Evolutionary conservation across 2,113 vertebrate species (phyloP).

Genomic region (Tiliqua scincoides): DNA sequence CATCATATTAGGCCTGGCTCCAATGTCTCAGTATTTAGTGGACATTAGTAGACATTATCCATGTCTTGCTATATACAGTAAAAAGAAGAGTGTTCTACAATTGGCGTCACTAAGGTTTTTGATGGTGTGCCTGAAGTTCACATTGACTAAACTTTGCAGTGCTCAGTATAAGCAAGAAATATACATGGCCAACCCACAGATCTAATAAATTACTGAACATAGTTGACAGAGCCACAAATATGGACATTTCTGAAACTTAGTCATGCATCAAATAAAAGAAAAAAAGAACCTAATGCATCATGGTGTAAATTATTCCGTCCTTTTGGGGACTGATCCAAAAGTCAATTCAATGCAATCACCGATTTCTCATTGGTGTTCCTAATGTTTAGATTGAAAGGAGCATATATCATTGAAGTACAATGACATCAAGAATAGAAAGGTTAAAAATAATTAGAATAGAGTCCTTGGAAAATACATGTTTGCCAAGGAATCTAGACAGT

Average conservation of each 20-base stretch:
- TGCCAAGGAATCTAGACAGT: neutral
- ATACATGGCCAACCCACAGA: neutral
- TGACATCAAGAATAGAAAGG: neutral
- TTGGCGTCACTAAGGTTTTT: too few relatives aligned
- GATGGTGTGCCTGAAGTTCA: neutral
- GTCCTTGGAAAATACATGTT: neutral
- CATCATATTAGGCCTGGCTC: too few relatives aligned
- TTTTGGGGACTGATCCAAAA: neutral
- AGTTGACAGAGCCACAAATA: neutral
- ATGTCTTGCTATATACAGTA: too few relatives aligned
- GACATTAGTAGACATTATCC: too few relatives aligned
- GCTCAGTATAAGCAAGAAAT: neutral
- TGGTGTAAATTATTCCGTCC: neutral
- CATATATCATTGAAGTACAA: neutral
- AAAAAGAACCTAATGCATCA: neutral
- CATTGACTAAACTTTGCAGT: accelerated
- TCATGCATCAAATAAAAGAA: neutral
- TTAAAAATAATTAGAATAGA: conserved; percentile 18
- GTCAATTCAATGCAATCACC: neutral
- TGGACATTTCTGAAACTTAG: neutral
- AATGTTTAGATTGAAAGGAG: neutral
- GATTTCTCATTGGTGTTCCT: neutral
- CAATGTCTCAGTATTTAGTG: too few relatives aligned
- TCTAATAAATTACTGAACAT: neutral
- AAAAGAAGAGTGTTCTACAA: neutral